A percentile compares a stretch with the other conserved stretches of the same genome.
phyloP scores from a whole-genome alignment of 30 jellyfish, hydroid and myxozoan genomes.

The Haliclystus octoradiatus region DNA sequence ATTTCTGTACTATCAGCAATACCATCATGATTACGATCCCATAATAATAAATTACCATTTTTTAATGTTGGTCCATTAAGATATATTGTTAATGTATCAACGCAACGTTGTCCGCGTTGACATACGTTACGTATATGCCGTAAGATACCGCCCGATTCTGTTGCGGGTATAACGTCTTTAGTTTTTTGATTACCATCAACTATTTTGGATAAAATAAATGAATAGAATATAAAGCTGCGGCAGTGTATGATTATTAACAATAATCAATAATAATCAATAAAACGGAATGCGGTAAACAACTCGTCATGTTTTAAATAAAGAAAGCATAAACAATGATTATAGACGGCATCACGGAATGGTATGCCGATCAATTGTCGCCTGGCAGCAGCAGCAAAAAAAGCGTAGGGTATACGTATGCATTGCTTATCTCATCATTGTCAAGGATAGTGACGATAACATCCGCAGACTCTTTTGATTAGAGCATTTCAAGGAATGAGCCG shows the following conservation, averaged over 20 bases:
- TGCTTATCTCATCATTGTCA: too few species aligned
- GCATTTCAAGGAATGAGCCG: too few species aligned
- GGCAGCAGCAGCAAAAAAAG: too few species aligned
- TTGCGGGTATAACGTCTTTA: slow-evolving; percentile 84
- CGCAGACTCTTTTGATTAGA: too few species aligned
- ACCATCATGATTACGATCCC: slow-evolving; percentile 92
- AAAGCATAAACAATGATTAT: too few species aligned
- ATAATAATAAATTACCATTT: slow-evolving; percentile 80
- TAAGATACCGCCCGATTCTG: slow-evolving; percentile 71
- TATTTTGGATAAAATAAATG: slow-evolving; percentile 9
- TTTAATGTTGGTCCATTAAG: slow-evolving; percentile 85
- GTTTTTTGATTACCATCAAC: slow-evolving; percentile 74
- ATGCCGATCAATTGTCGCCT: too few species aligned
- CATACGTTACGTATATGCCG: slow-evolving; percentile 60
- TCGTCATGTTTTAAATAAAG: too few species aligned
- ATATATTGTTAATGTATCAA: slow-evolving; percentile 65
- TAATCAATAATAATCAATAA: background rate
- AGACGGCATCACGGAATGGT: too few species aligned
- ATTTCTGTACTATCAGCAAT: slow-evolving; percentile 75
- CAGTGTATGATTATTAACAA: background rate
- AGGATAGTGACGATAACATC: too few species aligned
- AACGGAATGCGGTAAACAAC: too few species aligned
- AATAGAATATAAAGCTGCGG: background rate
- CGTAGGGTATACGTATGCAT: too few species aligned
- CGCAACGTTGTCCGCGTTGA: slow-evolving; percentile 37